Evolutionary conservation across 2,113 vertebrate genomes (phyloP).

Genomic region (Asarcornis scutulata): DNA sequence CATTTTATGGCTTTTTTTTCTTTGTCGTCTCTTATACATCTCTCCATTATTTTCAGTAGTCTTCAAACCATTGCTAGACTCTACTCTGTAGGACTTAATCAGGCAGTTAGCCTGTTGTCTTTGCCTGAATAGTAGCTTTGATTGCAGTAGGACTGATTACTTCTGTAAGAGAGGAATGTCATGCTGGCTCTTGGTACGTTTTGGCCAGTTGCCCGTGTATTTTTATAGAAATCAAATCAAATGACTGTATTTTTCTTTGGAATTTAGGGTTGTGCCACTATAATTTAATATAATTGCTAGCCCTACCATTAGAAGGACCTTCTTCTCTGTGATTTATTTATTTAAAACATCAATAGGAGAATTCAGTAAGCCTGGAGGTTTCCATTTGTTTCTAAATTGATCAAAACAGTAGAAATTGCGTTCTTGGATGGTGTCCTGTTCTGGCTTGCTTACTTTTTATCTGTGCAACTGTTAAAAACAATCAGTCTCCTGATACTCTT

Average conservation of each 20-base stretch:
- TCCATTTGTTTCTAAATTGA: not conserved
- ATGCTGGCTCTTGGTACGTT: not conserved
- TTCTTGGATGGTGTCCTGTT: not conserved
- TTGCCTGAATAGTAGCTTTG: not conserved
- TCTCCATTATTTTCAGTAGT: not conserved
- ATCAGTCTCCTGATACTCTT: not conserved
- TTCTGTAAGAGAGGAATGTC: not conserved
- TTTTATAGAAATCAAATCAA: not conserved
- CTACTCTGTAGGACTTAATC: not conserved
- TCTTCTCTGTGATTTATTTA: not conserved
- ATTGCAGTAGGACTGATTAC: not conserved
- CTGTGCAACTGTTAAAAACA: not conserved
- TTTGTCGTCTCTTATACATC: not conserved
- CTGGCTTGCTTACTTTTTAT: not conserved
- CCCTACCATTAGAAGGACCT: not conserved
- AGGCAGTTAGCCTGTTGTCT: not conserved
- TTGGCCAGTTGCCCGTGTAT: not conserved
- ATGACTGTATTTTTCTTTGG: not conserved
- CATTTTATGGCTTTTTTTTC: not conserved
- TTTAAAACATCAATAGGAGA: not conserved
- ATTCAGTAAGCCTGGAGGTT: not conserved
- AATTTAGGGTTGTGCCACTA: not conserved
- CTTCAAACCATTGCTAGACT: not conserved
- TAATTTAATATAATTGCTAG: not conserved
- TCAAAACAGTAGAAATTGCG: not conserved